Percentiles rank a stretch among this genome's conserved stretches.
phyloP scores from a whole-genome alignment of 1,140 invertebrate species.

The Drosophila mojavensis region DNA sequence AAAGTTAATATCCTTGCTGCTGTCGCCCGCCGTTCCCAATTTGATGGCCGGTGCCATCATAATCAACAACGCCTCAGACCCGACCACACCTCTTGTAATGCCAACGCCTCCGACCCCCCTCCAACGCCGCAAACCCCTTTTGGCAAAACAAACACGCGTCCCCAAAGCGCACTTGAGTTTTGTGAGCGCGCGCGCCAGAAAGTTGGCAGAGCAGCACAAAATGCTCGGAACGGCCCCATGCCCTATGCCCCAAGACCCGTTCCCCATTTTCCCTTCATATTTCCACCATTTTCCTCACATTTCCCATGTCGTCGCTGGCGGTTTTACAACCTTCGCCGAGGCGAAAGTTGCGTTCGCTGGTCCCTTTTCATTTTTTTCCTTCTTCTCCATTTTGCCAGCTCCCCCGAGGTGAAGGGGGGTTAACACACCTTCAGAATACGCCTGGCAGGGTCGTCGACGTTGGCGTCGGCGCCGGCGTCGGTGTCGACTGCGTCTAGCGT shows the following conservation, averaged over 20 bases:
- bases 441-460: slow-evolving; percentile 31
- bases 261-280: slow-evolving; percentile 6
- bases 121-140: not conserved
- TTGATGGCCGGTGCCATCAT: slow-evolving; percentile 75
- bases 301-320: slow-evolving; percentile 66
- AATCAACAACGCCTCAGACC: slow-evolving; percentile 63
- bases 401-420: slow-evolving; percentile 13
- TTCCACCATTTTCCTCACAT: slow-evolving; percentile 20
- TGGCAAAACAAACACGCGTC: slow-evolving; percentile 39
- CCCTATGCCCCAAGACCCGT: not conserved
- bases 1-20: not conserved
- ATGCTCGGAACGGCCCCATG: slow-evolving; percentile 44
- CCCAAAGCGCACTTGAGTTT: slow-evolving; percentile 78
- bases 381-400: slow-evolving; percentile 5
- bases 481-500: slow-evolving; percentile 55
- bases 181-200: slow-evolving; percentile 67
- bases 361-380: slow-evolving; percentile 14
- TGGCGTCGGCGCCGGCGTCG: slow-evolving; percentile 27
- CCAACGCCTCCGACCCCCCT: not conserved
- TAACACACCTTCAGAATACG: slow-evolving; percentile 61
- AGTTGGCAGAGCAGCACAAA: slow-evolving; percentile 73
- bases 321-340: slow-evolving; percentile 74
- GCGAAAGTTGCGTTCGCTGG: slow-evolving; percentile 27
- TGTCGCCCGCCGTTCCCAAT: slow-evolving; percentile 28
- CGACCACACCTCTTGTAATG: slow-evolving; percentile 13